phyloP scores from a whole-genome alignment of 2,113 vertebrate genomes.

The Cichladusa arquata region DNA sequence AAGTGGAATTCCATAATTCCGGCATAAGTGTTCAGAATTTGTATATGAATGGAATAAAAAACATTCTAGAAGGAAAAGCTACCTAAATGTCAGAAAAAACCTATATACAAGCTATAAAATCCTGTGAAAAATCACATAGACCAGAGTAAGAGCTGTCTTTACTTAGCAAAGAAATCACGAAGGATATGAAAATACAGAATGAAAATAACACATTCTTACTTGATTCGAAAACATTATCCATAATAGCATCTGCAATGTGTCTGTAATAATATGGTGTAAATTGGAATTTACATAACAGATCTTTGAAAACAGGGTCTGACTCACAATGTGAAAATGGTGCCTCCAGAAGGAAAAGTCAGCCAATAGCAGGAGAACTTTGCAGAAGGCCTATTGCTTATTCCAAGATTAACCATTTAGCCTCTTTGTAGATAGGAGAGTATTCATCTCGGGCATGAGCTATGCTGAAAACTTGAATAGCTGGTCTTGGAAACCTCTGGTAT shows the following conservation, averaged over 20 bases:
- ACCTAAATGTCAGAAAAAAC: slow-evolving; percentile 1
- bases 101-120: slow-evolving; percentile 28
- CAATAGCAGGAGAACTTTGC: not conserved
- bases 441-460: not conserved
- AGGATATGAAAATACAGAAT: slow-evolving; percentile 49
- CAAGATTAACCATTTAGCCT: not conserved
- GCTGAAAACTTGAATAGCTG: not conserved
- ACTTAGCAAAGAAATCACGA: slow-evolving; percentile 39
- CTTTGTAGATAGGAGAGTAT: not conserved
- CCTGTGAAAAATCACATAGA: not conserved
- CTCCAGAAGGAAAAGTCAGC: not conserved
- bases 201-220: slow-evolving; percentile 53
- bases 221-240: slow-evolving; percentile 47
- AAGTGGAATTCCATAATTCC: too few species aligned
- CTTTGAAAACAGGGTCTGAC: not conserved
- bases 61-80: not conserved
- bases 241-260: slow-evolving; percentile 56
- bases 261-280: slow-evolving; percentile 47
- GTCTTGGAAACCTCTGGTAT: not conserved
- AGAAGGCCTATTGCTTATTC: not conserved
- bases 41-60: slow-evolving; percentile 39
- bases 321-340: not conserved
- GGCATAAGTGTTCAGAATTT: not conserved
- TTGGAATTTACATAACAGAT: slow-evolving; percentile 48
- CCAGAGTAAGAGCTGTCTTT: slow-evolving; percentile 2